A percentile compares a stretch with the other conserved stretches of the same genome.
Conservation (phyloP, 1,140 invertebrate species). For the Conopomorpha cramerella region DNA sequence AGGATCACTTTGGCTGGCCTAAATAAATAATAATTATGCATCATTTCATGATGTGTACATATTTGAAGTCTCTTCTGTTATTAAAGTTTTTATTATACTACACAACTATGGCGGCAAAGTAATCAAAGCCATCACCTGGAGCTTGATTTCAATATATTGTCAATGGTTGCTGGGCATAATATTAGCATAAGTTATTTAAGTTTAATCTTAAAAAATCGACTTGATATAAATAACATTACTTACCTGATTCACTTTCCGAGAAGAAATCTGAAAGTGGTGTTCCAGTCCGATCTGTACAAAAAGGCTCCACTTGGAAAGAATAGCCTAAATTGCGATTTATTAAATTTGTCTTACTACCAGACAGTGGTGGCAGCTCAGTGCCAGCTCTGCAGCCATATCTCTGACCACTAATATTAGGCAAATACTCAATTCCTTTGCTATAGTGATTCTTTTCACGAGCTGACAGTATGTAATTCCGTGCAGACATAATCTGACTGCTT, state of each 20-base stretch:
- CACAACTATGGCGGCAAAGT: too few relatives aligned
- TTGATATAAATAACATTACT: conserved; percentile 2
- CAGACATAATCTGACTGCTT: conserved; percentile 29
- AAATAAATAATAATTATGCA: too few relatives aligned
- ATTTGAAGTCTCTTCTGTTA: too few relatives aligned
- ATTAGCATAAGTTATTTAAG: too few relatives aligned
- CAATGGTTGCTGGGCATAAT: too few relatives aligned
- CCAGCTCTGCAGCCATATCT: conserved; percentile 24
- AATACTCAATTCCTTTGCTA: conserved; percentile 34
- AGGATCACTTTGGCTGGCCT: too few relatives aligned
- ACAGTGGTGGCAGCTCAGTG: conserved; percentile 27
- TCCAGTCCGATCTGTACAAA: conserved; percentile 25
- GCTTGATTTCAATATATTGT: too few relatives aligned
- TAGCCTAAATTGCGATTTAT: conserved; percentile 37
- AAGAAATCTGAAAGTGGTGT: conserved; percentile 47
- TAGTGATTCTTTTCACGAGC: conserved; percentile 37
- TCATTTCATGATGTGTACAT: too few relatives aligned
- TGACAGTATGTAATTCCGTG: conserved; percentile 42
- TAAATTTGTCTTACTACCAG: conserved; percentile 24
- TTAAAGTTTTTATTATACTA: too few relatives aligned
- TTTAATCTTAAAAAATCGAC: too few relatives aligned
- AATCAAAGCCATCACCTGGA: too few relatives aligned
- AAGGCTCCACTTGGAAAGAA: conserved; percentile 22
- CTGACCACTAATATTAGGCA: conserved; percentile 38
- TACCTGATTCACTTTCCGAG: conserved; percentile 46